Conservation (phyloP, 2,113 vertebrate genomes). For the Planiliza haematocheilus region DNA sequence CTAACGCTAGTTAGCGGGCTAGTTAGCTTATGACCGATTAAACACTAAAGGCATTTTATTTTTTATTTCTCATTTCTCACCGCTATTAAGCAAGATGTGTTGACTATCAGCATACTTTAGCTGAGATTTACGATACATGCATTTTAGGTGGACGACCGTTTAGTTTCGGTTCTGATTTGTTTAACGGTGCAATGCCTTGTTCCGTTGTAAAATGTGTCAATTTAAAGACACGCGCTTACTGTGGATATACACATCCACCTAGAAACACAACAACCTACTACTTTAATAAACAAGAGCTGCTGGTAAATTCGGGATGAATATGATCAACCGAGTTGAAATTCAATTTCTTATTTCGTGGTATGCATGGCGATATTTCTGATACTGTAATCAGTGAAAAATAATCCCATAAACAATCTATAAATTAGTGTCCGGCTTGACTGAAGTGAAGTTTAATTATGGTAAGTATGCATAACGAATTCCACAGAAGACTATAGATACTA, state of each 20-base stretch:
- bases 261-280: background rate
- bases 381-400: too few relatives aligned
- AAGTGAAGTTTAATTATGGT: background rate
- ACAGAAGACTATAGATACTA: background rate
- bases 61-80: too few relatives aligned
- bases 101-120: background rate
- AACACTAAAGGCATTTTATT: background rate
- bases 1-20: slow-evolving; percentile 27
- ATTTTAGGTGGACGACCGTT: background rate
- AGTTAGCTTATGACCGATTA: background rate
- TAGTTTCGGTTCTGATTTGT: background rate
- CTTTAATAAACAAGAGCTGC: fast-evolving
- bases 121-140: background rate
- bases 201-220: background rate
- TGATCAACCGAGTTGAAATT: background rate
- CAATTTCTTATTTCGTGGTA: background rate
- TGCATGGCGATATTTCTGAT: too few relatives aligned
- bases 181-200: background rate
- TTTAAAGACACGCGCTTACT: background rate
- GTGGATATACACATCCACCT: background rate
- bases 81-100: background rate
- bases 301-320: slow-evolving; percentile 6
- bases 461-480: background rate
- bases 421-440: too few relatives aligned
- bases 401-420: too few relatives aligned